These are phyloP conservation scores for Synaphobranchus kaupii DNA, from an alignment of 2,797 vertebrate genomes.

Conservation along the genomic window DNA sequence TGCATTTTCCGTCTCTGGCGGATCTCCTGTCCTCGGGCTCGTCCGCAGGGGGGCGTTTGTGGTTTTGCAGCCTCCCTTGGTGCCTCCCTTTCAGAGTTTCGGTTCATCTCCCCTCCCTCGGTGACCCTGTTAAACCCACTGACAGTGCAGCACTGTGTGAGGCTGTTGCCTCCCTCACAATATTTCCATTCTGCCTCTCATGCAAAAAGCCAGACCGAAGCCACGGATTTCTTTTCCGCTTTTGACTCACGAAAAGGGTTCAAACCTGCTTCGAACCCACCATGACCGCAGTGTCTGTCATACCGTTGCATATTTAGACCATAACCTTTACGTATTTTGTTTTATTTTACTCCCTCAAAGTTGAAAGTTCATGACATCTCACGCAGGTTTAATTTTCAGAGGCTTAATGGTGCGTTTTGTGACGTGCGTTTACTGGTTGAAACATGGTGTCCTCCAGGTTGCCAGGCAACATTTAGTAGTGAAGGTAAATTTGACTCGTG, in stretches of 20 bases:
- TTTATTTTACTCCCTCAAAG: constrained; percentile 9
- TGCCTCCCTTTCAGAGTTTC: neutral
- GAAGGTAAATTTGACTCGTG: neutral
- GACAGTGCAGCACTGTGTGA: neutral
- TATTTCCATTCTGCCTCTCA: constrained; percentile 64
- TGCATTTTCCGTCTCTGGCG: neutral
- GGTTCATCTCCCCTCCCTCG: neutral
- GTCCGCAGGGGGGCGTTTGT: constrained; percentile 15
- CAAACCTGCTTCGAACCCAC: constrained; percentile 62
- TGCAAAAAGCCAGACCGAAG: constrained; percentile 45
- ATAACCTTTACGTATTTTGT: constrained; percentile 65
- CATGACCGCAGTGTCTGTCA: constrained; percentile 64
- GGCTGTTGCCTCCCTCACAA: constrained; percentile 36
- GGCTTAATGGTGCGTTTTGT: neutral
- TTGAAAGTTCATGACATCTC: neutral
- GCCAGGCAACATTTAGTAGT: neutral
- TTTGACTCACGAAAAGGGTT: constrained; percentile 63
- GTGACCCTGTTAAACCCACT: constrained; percentile 12
- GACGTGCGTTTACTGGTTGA: neutral
- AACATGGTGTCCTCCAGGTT: neutral
- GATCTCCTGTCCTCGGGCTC: neutral
- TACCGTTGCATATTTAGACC: constrained; percentile 55
- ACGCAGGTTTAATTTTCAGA: neutral
- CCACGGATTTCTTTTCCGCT: constrained; percentile 65
- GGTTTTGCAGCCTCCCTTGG: constrained; percentile 13